Conservation (phyloP, 2,797 vertebrate genomes). For the Gymnoscopelus microlampas region DNA sequence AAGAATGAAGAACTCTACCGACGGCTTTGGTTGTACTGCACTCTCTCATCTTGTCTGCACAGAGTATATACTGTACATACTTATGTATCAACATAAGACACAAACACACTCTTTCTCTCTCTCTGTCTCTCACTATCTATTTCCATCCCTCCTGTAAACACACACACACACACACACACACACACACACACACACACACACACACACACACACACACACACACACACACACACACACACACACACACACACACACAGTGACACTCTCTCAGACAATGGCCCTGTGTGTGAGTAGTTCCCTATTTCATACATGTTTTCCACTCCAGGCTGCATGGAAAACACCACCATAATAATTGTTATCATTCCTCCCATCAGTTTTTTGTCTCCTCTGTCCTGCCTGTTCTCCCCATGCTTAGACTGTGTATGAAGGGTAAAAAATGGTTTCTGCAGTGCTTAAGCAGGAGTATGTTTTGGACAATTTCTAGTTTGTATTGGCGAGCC, state of each 20-base stretch:
- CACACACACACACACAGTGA: background rate
- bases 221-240: slow-evolving; percentile 11
- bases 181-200: background rate
- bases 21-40: slow-evolving; percentile 53
- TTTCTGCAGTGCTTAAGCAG: slow-evolving; percentile 13
- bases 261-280: slow-evolving; percentile 33
- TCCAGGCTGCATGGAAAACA: slow-evolving; percentile 22
- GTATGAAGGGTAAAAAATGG: background rate
- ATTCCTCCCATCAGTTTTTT: slow-evolving; percentile 7
- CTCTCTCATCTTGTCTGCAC: slow-evolving; percentile 47
- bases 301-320: slow-evolving; percentile 22
- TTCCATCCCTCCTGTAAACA: slow-evolving; percentile 4
- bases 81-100: background rate
- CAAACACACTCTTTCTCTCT: too few relatives aligned
- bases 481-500: slow-evolving; percentile 10
- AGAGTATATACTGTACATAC: too few relatives aligned
- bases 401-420: background rate
- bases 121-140: too few relatives aligned
- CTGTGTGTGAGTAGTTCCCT: slow-evolving; percentile 42
- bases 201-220: slow-evolving; percentile 22
- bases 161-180: slow-evolving; percentile 16
- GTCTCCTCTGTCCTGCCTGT: background rate
- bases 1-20: slow-evolving; percentile 39
- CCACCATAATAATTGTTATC: slow-evolving; percentile 7
- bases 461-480: slow-evolving; percentile 14